These are phyloP conservation scores for Xestoiulus laeticollis DNA, from an alignment of 2,888 invertebrate genomes.

Conservation along the genomic window DNA sequence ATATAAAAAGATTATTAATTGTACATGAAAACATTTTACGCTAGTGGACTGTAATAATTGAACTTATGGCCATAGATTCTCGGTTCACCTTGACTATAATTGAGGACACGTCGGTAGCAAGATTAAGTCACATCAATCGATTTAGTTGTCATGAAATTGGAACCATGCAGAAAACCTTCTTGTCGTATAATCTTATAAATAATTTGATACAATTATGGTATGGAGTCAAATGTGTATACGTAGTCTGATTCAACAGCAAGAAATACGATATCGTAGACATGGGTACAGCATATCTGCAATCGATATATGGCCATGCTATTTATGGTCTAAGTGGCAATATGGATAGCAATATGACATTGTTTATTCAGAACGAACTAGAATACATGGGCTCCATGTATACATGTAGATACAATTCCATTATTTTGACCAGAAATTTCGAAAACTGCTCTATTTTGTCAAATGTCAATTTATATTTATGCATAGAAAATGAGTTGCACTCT, in stretches of 20 bases:
- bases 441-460: background rate
- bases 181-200: constrained; percentile 18
- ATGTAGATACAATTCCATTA: background rate
- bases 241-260: background rate
- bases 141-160: constrained; percentile 7
- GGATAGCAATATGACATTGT: background rate
- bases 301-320: constrained; percentile 13
- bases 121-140: background rate
- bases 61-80: background rate
- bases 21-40: background rate
- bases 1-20: background rate
- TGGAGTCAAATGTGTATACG: background rate
- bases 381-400: background rate
- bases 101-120: background rate
- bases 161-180: background rate
- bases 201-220: background rate
- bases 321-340: background rate
- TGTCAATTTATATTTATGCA: too few relatives aligned
- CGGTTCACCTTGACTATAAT: background rate
- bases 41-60: too few relatives aligned
- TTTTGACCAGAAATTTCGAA: background rate
- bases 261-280: background rate
- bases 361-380: background rate
- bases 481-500: too few relatives aligned
- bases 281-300: background rate